Base-by-base conservation (phyloP, 92 coral and sea anemone genomes). In the Diadumene lineata region DNA sequence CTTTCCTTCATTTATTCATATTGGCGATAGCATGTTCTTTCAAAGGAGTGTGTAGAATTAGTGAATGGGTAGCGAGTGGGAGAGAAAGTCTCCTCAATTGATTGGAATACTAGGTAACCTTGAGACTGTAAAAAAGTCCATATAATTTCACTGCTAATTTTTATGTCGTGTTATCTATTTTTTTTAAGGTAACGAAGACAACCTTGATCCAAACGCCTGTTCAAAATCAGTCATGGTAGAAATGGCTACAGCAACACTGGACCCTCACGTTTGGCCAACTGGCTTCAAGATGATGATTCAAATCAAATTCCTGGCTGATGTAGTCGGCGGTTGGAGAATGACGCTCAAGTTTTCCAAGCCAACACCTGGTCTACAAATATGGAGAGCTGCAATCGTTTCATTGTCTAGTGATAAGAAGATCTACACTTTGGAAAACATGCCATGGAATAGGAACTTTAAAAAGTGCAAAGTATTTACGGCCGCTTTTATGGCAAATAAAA, bases 261-360 rank as follows among this genome's bases (percentile, higher is more conserved):
- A 62, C 18, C 68, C 68, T 2, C 32, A 34, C 24, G 31, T 46
- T 1, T 85, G 89, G 89, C 27, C 23, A 15, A 43, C 18, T 6
- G 89, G 89, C 60, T 85, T 85, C 56, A 80, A 85, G 84, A 53
- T 55, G 67, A 58, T 66, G 50, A 66, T 85, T 16, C 34, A 23
- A 17, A 23, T 85, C 4, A 48, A 67, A 2, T 18, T 85, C 29
- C 66, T 58, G 31, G 62, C 77, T 16, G 72, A 62, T 64, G 86
- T 80, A 11, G 25, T 11, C 1, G 76, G 82, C 16, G 93, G 93
- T 18, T 88, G 93, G 93, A 77, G 44, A 48, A 80, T 88, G 53
- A 73, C 73, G 10, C 68, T 88, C 18, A 60, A 43, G 11, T 82
- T 88, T 50, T 65, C 78, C 56, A 76, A 76, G 24, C 57, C 86